Conservation (phyloP, 2,888 invertebrate species). For the Ellobium chinense region DNA sequence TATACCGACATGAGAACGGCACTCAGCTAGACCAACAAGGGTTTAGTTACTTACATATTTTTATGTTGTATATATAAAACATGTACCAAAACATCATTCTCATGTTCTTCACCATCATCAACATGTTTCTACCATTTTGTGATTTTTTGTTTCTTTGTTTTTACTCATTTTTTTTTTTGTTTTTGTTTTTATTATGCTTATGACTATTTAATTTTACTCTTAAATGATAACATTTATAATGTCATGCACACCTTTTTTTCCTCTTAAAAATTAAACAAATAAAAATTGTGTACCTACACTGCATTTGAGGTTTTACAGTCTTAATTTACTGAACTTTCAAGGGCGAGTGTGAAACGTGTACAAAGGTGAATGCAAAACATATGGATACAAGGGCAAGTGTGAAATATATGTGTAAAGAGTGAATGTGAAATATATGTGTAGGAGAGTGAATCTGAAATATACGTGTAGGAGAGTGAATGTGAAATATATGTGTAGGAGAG, state of each 20-base stretch:
- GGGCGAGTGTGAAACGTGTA: background rate
- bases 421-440: too few relatives aligned
- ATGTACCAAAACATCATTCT: background rate
- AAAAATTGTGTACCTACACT: constrained; percentile 43
- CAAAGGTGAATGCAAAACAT: background rate
- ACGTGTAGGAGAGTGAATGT: too few relatives aligned
- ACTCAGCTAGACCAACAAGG: background rate
- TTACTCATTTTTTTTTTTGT: background rate
- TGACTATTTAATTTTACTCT: background rate
- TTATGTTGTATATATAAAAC: background rate
- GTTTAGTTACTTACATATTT: background rate
- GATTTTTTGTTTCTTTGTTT: constrained; percentile 4
- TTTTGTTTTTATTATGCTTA: constrained; percentile 1
- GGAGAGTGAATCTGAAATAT: too few relatives aligned
- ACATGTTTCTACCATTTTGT: background rate
- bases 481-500: too few relatives aligned
- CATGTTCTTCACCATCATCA: background rate
- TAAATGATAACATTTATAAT: constrained; percentile 20
- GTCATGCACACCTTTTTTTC: constrained; percentile 43
- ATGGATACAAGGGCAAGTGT: background rate
- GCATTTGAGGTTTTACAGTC: too few relatives aligned
- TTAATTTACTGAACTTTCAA: background rate
- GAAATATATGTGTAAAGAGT: too few relatives aligned
- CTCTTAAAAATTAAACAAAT: constrained; percentile 36
- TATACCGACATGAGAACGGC: background rate